Evolutionary conservation across 1,140 invertebrate genomes (phyloP).

Genomic region (Cherax destructor): DNA sequence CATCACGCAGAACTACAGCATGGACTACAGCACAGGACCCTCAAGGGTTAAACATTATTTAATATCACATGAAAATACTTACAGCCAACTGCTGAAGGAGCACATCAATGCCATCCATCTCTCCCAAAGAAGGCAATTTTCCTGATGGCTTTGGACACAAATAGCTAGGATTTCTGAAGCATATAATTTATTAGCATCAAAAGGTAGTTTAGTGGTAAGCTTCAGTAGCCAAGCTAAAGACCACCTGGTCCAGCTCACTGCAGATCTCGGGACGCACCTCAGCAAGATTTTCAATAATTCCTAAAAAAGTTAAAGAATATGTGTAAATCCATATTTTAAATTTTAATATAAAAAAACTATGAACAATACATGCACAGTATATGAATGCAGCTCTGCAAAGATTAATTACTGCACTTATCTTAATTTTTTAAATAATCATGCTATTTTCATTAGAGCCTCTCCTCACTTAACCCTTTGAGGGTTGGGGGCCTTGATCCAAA

Average conservation of each 20-base stretch:
- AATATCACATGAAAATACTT: constrained; percentile 73
- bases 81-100: constrained; percentile 95
- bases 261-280: constrained; percentile 92
- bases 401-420: too few species aligned
- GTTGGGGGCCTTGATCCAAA: too few species aligned
- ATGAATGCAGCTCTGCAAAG: too few species aligned
- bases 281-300: constrained; percentile 92
- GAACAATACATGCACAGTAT: too few species aligned
- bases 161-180: constrained; percentile 97
- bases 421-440: too few species aligned
- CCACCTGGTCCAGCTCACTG: constrained; percentile 85
- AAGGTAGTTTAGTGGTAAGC: constrained; percentile 89
- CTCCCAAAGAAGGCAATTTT: constrained; percentile 86
- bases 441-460: too few species aligned
- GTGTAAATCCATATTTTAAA: too few species aligned
- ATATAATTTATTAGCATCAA: constrained; percentile 97
- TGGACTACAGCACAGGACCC: too few species aligned
- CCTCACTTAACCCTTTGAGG: too few species aligned
- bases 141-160: constrained; percentile 84
- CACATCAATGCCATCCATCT: constrained; percentile 97
- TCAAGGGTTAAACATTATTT: neutral
- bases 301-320: constrained; percentile 21
- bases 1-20: too few species aligned
- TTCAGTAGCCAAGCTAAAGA: constrained; percentile 94
- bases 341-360: too few species aligned